These are phyloP conservation scores for Cydia fagiglandana DNA, from an alignment of 1,140 invertebrate species.

Conservation along the genomic window DNA sequence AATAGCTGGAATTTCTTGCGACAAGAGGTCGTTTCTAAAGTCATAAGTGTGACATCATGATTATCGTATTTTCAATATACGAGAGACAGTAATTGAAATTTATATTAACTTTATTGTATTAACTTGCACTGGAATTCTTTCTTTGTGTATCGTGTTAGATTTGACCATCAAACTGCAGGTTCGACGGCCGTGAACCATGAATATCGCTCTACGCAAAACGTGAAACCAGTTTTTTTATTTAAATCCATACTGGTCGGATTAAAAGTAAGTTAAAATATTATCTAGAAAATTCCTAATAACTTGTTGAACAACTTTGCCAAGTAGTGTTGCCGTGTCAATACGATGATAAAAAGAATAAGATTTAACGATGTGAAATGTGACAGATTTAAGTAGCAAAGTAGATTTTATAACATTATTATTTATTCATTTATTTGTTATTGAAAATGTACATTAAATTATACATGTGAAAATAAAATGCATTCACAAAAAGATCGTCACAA, in stretches of 20 bases:
- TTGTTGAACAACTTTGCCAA: not conserved
- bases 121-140: not conserved
- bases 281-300: slow-evolving; percentile 25
- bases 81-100: not conserved
- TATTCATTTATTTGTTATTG: too few species aligned
- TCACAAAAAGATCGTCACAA: too few species aligned
- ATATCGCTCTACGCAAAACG: slow-evolving; percentile 8
- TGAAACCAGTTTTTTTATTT: slow-evolving; percentile 18
- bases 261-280: slow-evolving; percentile 14
- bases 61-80: not conserved
- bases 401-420: not conserved
- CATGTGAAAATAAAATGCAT: too few species aligned
- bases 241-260: not conserved
- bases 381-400: not conserved
- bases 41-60: not conserved
- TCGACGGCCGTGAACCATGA: slow-evolving; percentile 5
- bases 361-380: not conserved
- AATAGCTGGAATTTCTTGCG: not conserved
- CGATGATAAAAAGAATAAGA: not conserved
- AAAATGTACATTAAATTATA: too few species aligned
- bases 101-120: not conserved
- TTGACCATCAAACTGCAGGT: not conserved
- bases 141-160: not conserved
- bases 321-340: not conserved
- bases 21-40: not conserved